Percentiles rank a stretch among this genome's conserved stretches.
These are phyloP conservation scores for Drosophila anceps DNA, from an alignment of 2,888 invertebrate species.

Conservation along the genomic window DNA sequence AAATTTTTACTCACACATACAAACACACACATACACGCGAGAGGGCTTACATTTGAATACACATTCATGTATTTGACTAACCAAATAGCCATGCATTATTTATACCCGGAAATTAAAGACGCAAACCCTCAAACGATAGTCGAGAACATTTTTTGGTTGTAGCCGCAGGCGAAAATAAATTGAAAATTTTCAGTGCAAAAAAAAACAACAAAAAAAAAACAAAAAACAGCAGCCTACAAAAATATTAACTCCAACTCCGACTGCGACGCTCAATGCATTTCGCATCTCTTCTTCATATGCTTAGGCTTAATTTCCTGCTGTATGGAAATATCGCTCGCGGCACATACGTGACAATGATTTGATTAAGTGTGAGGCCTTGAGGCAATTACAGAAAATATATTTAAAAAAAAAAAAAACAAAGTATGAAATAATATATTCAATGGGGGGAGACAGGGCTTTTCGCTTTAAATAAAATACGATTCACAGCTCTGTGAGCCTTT, in stretches of 20 bases:
- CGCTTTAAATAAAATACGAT: neutral
- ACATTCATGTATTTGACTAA: conserved; percentile 41
- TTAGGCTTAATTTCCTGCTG: conserved; percentile 76
- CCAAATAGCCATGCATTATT: conserved; percentile 59
- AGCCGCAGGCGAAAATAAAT: conserved; percentile 75
- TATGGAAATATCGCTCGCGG: conserved; percentile 52
- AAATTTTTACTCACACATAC: conserved; percentile 35
- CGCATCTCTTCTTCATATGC: conserved; percentile 57
- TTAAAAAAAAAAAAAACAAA: neutral
- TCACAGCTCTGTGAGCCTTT: neutral
- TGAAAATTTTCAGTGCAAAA: conserved; percentile 70
- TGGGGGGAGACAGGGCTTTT: neutral
- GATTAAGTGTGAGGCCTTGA: conserved; percentile 55
- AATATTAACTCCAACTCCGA: conserved; percentile 26
- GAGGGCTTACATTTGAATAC: conserved; percentile 53
- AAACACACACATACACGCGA: conserved; percentile 53
- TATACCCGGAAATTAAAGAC: conserved; percentile 73
- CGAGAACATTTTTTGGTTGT: conserved; percentile 37
- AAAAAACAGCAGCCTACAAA: conserved; percentile 1
- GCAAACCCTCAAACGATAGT: conserved; percentile 40
- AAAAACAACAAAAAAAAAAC: conserved; percentile 13
- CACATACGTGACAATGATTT: conserved; percentile 78
- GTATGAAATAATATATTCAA: neutral
- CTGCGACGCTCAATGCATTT: conserved; percentile 48
- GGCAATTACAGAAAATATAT: conserved; percentile 16